Percentiles rank a stretch among this genome's conserved stretches.
Evolutionary conservation across 2,797 vertebrate genomes (phyloP).

Genomic region (Periophthalmus magnuspinnatus): DNA sequence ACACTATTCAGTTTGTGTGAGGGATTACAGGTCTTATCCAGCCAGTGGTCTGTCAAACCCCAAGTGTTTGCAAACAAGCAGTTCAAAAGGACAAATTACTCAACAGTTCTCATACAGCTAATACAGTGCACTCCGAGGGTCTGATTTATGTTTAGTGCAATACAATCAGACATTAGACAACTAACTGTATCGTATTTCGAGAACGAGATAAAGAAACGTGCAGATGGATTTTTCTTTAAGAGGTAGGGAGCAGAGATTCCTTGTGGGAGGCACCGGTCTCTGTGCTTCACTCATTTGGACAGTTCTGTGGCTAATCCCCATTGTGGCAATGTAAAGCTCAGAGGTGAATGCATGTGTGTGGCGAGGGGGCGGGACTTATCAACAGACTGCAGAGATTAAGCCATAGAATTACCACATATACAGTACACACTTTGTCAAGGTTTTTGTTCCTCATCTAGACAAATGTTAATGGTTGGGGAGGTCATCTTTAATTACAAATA

Average conservation of each 20-base stretch:
- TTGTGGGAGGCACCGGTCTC: conserved; percentile 30
- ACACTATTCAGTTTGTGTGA: conserved; percentile 32
- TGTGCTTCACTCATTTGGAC: conserved; percentile 55
- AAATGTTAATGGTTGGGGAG: neutral
- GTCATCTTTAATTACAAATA: neutral
- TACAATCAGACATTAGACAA: neutral
- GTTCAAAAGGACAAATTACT: conserved; percentile 35
- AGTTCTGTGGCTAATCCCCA: conserved; percentile 55
- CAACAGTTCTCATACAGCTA: conserved; percentile 1
- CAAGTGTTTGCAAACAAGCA: conserved; percentile 51
- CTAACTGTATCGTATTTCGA: no score
- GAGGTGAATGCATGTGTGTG: conserved; percentile 32
- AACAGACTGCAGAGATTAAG: conserved; percentile 27
- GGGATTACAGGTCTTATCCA: conserved; percentile 28
- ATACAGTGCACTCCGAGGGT: neutral
- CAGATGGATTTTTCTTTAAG: neutral
- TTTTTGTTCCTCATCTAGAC: neutral
- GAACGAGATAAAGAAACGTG: conserved; percentile 1
- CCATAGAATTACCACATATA: conserved; percentile 8
- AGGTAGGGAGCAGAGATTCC: conserved; percentile 18
- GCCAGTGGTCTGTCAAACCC: conserved; percentile 39
- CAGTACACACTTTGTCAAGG: neutral
- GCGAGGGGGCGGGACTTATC: conserved; percentile 21
- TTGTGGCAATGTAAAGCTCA: conserved; percentile 31
- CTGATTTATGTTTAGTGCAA: neutral